These are phyloP conservation scores for Cygnus olor DNA, from an alignment of 2,797 vertebrate genomes.

Conservation along the genomic window DNA sequence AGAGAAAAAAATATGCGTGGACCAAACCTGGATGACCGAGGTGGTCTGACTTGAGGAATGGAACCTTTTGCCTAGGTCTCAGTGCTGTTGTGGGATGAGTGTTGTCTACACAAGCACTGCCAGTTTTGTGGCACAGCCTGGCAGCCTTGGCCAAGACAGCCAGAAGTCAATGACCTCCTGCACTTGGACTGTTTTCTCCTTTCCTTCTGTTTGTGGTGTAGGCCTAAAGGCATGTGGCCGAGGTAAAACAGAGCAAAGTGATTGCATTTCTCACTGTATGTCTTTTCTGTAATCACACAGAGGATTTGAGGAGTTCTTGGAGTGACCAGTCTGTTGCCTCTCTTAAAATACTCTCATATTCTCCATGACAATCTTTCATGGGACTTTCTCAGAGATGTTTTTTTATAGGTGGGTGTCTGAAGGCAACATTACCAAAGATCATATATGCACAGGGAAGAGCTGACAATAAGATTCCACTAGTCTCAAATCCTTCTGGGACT, in stretches of 20 bases:
- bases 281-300: not conserved
- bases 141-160: not conserved
- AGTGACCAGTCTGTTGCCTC: not conserved
- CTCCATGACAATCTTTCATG: not conserved
- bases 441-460: not conserved
- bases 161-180: not conserved
- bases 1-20: not conserved
- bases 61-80: not conserved
- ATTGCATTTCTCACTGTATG: not conserved
- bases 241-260: not conserved
- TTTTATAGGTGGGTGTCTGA: not conserved
- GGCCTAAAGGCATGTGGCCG: not conserved
- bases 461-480: not conserved
- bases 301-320: not conserved
- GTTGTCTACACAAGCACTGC: not conserved
- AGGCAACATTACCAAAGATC: not conserved
- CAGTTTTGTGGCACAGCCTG: not conserved
- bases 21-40: not conserved
- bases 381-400: not conserved
- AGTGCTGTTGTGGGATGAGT: not conserved
- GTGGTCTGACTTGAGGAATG: not conserved
- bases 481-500: not conserved
- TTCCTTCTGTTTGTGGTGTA: not conserved
- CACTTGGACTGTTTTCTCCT: not conserved
- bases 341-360: not conserved